phyloP scores from a whole-genome alignment of 2,888 invertebrate genomes.

The Chrysolina oricalcia region DNA sequence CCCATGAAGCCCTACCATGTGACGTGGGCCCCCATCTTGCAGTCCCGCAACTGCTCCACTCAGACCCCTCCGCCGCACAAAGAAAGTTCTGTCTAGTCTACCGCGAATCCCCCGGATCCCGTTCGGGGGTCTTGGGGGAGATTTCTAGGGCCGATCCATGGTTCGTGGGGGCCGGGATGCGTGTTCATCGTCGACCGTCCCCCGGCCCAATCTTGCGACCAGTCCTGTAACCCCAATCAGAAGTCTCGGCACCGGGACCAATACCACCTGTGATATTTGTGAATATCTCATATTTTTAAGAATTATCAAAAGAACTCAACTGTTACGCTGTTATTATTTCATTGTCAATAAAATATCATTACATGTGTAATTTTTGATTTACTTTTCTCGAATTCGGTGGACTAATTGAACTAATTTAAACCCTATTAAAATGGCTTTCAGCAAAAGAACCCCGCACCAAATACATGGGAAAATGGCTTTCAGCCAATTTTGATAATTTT shows the following conservation, averaged over 20 bases:
- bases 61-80: constrained; percentile 71
- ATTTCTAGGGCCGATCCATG: constrained; percentile 38
- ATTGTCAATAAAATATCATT: constrained; percentile 71
- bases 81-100: constrained; percentile 71
- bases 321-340: constrained; percentile 70
- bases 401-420: neutral
- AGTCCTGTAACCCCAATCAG: constrained; percentile 64
- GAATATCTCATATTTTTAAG: constrained; percentile 71
- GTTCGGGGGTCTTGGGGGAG: constrained; percentile 46
- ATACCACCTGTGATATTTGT: constrained; percentile 73
- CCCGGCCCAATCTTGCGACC: constrained; percentile 53
- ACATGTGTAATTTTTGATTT: constrained; percentile 44
- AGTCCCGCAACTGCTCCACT: constrained; percentile 70
- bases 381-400: neutral
- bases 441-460: no score
- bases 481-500: no score
- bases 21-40: constrained; percentile 71
- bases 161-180: constrained; percentile 52
- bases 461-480: no score
- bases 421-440: no score
- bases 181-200: constrained; percentile 51
- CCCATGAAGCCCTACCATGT: constrained; percentile 72
- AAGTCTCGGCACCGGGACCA: constrained; percentile 71
- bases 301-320: constrained; percentile 65
- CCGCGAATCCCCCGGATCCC: constrained; percentile 47